Evolutionary conservation across 2,888 invertebrate genomes (phyloP).

Genomic region (Epinotia demarniana): DNA sequence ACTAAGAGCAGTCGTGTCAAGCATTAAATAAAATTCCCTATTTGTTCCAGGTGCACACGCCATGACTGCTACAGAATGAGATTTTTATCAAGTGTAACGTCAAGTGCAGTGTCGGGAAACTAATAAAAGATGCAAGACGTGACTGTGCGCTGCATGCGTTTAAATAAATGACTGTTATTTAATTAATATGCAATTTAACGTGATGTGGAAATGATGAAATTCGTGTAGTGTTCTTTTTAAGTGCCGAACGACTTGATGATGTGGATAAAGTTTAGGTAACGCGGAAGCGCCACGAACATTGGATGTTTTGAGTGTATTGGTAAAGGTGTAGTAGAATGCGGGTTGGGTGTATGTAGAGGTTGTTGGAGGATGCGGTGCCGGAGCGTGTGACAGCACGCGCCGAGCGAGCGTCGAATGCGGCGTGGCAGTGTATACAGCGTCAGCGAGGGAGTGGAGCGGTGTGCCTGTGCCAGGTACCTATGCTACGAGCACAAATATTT

Average conservation of each 20-base stretch:
- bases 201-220: conserved; percentile 30
- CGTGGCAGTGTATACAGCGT: conserved; percentile 81
- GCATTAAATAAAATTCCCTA: conserved; percentile 15
- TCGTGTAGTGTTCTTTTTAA: neutral
- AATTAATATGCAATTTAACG: conserved; percentile 11
- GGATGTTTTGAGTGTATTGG: conserved; percentile 21
- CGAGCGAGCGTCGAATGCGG: conserved; percentile 74
- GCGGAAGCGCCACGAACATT: conserved; percentile 43
- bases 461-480: conserved; percentile 78
- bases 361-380: conserved; percentile 58
- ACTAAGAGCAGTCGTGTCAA: neutral
- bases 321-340: conserved; percentile 41
- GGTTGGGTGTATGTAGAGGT: conserved; percentile 49
- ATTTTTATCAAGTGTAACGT: conserved; percentile 34
- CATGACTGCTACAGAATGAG: conserved; percentile 28
- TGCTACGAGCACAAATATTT: conserved; percentile 12
- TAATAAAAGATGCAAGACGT: conserved; percentile 39
- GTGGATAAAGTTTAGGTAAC: conserved; percentile 46
- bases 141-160: conserved; percentile 1
- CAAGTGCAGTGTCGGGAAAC: conserved; percentile 34
- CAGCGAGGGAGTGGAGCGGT: conserved; percentile 82
- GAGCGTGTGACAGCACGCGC: conserved; percentile 68
- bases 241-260: conserved; percentile 13
- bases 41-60: conserved; percentile 37
- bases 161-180: too few species aligned